Evolutionary conservation across 2,888 invertebrate species (phyloP), one percentile per base, ranked within the genome.

Genomic region (Buathra laborator): DNA sequence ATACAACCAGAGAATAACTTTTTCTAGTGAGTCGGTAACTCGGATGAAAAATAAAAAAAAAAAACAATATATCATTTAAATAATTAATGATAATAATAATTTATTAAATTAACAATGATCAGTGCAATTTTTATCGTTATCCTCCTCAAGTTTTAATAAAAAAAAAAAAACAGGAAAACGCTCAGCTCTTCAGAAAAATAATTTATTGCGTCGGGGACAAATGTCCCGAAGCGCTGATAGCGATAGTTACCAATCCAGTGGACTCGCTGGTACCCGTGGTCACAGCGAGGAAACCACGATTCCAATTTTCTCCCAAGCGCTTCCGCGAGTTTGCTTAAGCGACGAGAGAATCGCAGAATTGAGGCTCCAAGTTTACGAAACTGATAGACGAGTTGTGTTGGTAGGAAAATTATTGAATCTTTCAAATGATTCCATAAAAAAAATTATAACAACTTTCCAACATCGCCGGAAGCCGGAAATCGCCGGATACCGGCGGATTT

Each of bases 1-100:
- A 95, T 86, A 94, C 95, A 94, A 94, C 95, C 1, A 93, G 96
- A 89, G 95, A 96, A 88, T 95, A 96, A 89, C 94, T 96, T 87
- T 95, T 97, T 91, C 95, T 90, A 24, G 89, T 89, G 10, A 95
- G 76, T 66, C 4, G 10, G 32, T 37, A 32, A 10, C 7, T 53
- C 7, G n/a, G 6, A 16, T 1, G 6, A 16, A 2, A 51, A 51
- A 7, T 19, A 9, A 37, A 37, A 7, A 37, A 37, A 37, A 7
- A 37, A 37, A 37, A 7, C 0, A 37, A 37, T 37, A 37, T 37
- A 37, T 37, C 2, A 37, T 37, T 37, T 37, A 37, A 37, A 37
- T 7, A 7, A 14, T 48, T 48, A 48, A 14, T n/a, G 0, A 48
- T 14, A 48, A n/a, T 14, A 14, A n/a, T 48, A 12, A 48, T 48